Evolutionary conservation across 1,140 invertebrate species (phyloP), one percentile per base, ranked within the genome.

Genomic region (Lepidurus arcticus): DNA sequence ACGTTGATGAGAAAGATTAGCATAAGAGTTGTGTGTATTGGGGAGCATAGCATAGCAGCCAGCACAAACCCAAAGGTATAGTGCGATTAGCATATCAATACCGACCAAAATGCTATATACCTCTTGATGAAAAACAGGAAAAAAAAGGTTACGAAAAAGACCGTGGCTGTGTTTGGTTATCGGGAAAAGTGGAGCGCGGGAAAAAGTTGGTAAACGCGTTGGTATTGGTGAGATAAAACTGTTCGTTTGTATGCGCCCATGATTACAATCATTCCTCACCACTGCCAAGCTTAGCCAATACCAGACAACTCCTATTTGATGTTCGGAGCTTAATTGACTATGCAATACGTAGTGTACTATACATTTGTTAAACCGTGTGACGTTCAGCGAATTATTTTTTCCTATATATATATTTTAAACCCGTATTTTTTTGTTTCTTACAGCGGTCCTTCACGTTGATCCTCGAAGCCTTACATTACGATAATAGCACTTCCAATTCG

Each of bases 361-460:
- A 26, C 76, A 47, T 53, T 47, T 34, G 7, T 24, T 6, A 34
- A 24, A 10, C 13, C 21, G 1, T 75, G 45, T 34, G 53, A 53
- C 45, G 53, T 24, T 76, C 2, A 16, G 16, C 43, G 16, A n/a
- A 21, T 76, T 13, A 45, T 76, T 76, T 76, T 76, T 47, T 76
- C 26, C 0, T 44, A 24, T 13, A 8, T 26, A 21, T 21, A 74
- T 6, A n/a, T 16, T 74, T 16, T 34, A n/a, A 42, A 34, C 34
- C 8, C 10, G 16, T 78, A n/a, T 76, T 79, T n/a, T 42, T 85
- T 83, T 85, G 83, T 82, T 82, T 79, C 65, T 90, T 90, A 65
- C 91, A 96, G 94, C 92, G 93, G 85, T 94, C 93, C 80, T 95
- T 96, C 87, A 94, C 94, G 81, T 88, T 96, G 83, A 95, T 96